These are phyloP conservation scores for Elysia crispata DNA, from an alignment of 2,888 invertebrate genomes.

Conservation along the genomic window DNA sequence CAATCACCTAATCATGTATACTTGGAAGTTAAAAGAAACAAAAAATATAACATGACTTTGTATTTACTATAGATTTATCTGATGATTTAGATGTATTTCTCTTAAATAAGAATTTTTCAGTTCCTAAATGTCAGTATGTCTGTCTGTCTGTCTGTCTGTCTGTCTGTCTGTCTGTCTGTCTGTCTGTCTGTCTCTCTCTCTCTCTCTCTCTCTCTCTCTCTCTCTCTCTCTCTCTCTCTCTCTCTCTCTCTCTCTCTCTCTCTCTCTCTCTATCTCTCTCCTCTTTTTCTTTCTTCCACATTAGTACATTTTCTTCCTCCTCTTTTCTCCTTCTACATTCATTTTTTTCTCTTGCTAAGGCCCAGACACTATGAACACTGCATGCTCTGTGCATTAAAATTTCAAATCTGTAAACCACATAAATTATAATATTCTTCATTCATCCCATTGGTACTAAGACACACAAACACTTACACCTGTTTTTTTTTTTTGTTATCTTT, in stretches of 20 bases:
- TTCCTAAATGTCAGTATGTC: not conserved
- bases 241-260: conserved; percentile 20
- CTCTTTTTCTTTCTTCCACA: not conserved
- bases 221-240: too few species aligned
- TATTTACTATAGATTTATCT: too few species aligned
- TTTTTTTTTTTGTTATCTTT: too few species aligned
- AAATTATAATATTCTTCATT: too few species aligned
- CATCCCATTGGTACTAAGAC: too few species aligned
- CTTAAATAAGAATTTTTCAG: too few species aligned
- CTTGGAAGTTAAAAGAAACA: too few species aligned
- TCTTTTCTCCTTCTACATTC: not conserved
- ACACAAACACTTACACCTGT: conserved; percentile 1
- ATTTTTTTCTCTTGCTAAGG: not conserved
- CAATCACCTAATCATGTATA: too few species aligned
- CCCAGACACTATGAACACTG: conserved; percentile 9
- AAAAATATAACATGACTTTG: too few species aligned
- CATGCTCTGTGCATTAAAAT: not conserved
- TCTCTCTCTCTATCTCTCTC: conserved; percentile 27
- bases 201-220: too few species aligned
- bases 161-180: not conserved
- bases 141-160: conserved; percentile 3
- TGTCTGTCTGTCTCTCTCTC: not conserved
- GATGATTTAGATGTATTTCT: too few species aligned
- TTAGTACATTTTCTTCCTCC: too few species aligned
- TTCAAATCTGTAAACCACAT: not conserved